Evolutionary conservation across 1,140 invertebrate genomes (phyloP).

Genomic region (Panulirus ornatus): DNA sequence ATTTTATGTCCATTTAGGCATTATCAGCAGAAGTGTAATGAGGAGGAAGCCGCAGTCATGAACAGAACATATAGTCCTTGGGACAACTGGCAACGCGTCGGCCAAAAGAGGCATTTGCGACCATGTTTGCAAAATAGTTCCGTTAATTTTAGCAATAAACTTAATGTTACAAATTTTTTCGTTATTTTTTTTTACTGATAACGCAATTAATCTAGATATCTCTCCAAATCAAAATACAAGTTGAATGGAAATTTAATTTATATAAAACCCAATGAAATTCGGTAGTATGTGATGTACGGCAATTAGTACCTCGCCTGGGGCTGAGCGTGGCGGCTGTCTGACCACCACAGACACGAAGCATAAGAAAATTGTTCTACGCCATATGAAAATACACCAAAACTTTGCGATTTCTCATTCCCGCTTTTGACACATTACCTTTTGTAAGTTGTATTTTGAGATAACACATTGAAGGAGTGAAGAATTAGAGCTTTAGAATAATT

Average conservation of each 20-base stretch:
- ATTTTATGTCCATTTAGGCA: not conserved
- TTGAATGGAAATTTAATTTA: too few relatives aligned
- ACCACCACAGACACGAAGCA: conserved; percentile 31
- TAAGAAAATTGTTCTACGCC: conserved; percentile 31
- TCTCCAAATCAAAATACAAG: too few relatives aligned
- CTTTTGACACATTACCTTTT: conserved; percentile 42
- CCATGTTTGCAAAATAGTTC: not conserved
- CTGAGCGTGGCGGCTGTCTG: not conserved
- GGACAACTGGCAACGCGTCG: conserved; percentile 46
- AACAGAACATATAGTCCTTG: conserved; percentile 45
- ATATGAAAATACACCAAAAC: conserved; percentile 33
- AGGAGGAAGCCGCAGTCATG: not conserved
- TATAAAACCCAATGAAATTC: not conserved
- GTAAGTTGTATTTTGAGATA: not conserved
- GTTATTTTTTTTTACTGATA: not conserved
- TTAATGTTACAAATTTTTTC: too few relatives aligned
- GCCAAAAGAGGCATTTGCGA: not conserved
- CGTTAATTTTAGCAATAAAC: not conserved
- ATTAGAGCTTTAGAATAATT: not conserved
- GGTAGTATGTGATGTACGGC: not conserved
- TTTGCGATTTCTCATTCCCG: conserved; percentile 35
- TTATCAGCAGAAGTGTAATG: not conserved
- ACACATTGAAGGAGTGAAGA: not conserved
- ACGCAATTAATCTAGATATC: too few relatives aligned
- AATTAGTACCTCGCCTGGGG: not conserved